Conservation (phyloP, 2,888 invertebrate genomes). For the Hyppa rectilinea region DNA sequence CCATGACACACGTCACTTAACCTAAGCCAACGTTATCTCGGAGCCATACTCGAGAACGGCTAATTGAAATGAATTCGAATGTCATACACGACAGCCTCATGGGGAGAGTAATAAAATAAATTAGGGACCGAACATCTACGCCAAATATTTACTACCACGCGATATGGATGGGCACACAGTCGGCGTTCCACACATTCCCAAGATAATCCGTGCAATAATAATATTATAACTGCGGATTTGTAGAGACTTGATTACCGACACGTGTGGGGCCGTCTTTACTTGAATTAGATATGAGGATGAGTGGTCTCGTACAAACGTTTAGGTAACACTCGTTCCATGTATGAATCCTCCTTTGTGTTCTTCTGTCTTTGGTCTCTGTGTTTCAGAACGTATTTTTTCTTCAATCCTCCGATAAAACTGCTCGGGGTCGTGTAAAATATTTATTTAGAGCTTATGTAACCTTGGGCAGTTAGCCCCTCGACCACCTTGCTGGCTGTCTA, state of each 20-base stretch:
- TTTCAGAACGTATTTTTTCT: constrained; percentile 7
- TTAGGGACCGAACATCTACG: constrained; percentile 40
- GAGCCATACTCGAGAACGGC: neutral
- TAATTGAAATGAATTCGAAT: constrained; percentile 24
- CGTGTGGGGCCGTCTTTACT: constrained; percentile 42
- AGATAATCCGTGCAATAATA: constrained; percentile 63
- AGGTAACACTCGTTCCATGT: constrained; percentile 10
- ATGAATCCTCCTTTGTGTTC: constrained; percentile 28
- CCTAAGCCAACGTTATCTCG: constrained; percentile 23
- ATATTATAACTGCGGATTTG: constrained; percentile 58
- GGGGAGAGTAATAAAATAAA: constrained; percentile 52
- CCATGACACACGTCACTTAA: constrained; percentile 2
- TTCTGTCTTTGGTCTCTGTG: constrained; percentile 1
- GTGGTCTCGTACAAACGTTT: constrained; percentile 50
- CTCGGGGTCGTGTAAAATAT: too few species aligned
- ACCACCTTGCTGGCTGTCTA: neutral
- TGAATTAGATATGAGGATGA: constrained; percentile 62
- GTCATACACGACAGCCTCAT: constrained; percentile 32
- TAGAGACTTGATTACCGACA: constrained; percentile 60
- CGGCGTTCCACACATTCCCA: constrained; percentile 53
- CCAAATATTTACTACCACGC: constrained; percentile 49
- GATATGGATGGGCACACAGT: constrained; percentile 36
- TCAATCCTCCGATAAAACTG: neutral
- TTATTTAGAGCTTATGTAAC: neutral
- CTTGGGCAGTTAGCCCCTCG: neutral